phyloP scores from a whole-genome alignment of 2,888 invertebrate species.

The Drosophila testacea region DNA sequence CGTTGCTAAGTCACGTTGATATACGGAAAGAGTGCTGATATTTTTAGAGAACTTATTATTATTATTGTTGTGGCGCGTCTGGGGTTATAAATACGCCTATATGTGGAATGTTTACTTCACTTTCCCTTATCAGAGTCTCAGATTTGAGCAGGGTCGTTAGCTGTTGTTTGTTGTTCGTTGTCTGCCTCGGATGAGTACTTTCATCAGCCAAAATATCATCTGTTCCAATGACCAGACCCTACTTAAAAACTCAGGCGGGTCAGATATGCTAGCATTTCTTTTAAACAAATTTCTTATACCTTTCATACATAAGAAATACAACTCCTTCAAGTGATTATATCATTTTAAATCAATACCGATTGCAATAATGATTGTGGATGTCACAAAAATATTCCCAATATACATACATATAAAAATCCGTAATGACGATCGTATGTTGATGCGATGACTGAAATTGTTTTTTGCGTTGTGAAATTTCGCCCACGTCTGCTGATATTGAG shows the following conservation, averaged over 20 bases:
- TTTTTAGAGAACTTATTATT: slow-evolving; percentile 28
- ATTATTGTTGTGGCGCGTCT: slow-evolving; percentile 46
- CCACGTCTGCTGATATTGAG: slow-evolving; percentile 50
- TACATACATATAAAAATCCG: slow-evolving; percentile 16
- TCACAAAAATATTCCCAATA: slow-evolving; percentile 10
- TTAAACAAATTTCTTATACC: not conserved
- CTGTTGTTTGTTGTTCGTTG: slow-evolving; percentile 53
- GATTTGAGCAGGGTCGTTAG: slow-evolving; percentile 48
- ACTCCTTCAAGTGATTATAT: not conserved
- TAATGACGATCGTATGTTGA: slow-evolving; percentile 28
- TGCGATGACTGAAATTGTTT: slow-evolving; percentile 39
- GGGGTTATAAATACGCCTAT: slow-evolving; percentile 64
- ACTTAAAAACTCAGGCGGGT: not conserved
- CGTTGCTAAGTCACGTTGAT: slow-evolving; percentile 48
- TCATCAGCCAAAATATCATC: slow-evolving; percentile 47
- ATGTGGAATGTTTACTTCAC: slow-evolving; percentile 52
- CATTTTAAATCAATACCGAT: not conserved
- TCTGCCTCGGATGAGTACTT: slow-evolving; percentile 55
- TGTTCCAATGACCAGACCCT: slow-evolving; percentile 10
- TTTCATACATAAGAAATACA: not conserved
- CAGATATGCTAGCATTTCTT: not conserved
- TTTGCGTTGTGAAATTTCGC: slow-evolving; percentile 48
- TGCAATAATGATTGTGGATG: slow-evolving; percentile 1
- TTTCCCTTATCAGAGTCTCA: slow-evolving; percentile 33
- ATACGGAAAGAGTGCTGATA: slow-evolving; percentile 36